These are phyloP conservation scores for Cataglyphis cursor DNA, from an alignment of 2,888 invertebrate species.

Conservation along the genomic window DNA sequence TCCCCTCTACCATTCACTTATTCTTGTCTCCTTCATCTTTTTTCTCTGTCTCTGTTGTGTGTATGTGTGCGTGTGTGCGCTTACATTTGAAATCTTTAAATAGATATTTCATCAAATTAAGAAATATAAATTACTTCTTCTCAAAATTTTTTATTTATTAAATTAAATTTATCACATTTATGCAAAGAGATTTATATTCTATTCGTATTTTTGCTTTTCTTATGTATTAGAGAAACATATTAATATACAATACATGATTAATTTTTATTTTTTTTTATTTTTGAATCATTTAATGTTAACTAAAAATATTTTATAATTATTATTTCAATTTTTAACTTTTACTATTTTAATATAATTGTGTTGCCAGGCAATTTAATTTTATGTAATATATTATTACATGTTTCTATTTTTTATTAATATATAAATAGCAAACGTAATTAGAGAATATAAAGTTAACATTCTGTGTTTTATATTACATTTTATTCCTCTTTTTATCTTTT, in stretches of 20 bases:
- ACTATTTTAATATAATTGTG: not conserved
- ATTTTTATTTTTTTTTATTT: not conserved
- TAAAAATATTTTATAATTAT: not conserved
- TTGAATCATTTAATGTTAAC: not conserved
- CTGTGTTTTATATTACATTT: not conserved
- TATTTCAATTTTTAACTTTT: not conserved
- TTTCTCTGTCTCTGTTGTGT: not conserved
- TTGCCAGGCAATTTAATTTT: not conserved
- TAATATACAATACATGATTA: not conserved
- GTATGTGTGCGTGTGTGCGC: no score
- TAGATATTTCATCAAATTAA: not conserved
- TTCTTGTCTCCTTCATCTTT: not conserved
- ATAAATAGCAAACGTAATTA: not conserved
- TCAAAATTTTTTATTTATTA: not conserved
- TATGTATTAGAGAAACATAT: not conserved
- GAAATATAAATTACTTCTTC: not conserved
- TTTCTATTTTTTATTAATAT: slow-evolving; percentile 11
- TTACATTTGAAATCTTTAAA: slow-evolving; percentile 1
- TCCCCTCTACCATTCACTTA: not conserved
- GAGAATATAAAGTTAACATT: not conserved
- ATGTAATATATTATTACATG: not conserved
- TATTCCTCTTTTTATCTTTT: not conserved
- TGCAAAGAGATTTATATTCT: not conserved
- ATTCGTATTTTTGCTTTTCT: not conserved
- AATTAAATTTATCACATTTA: not conserved